Conservation (phyloP, 2,888 invertebrate genomes). For the Pseudococcus viburni region DNA sequence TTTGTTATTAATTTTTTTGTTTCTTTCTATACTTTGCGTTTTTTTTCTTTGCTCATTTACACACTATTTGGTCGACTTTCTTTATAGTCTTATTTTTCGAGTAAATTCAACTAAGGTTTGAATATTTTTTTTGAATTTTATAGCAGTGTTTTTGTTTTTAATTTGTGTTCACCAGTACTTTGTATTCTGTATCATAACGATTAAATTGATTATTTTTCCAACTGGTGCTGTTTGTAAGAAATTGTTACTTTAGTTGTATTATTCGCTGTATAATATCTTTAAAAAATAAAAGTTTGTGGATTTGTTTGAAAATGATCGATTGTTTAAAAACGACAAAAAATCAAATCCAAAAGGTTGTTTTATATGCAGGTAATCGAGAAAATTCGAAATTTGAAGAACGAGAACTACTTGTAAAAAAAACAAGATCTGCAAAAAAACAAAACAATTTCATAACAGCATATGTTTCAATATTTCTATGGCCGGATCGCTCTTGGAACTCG, state of each 20-base stretch:
- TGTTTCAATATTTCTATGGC: no score
- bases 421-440: no score
- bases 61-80: not conserved
- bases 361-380: no score
- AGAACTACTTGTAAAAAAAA: no score
- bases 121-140: not conserved
- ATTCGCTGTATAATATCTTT: slow-evolving; percentile 58
- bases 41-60: not conserved
- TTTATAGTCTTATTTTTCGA: not conserved
- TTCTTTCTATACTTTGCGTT: not conserved
- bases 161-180: slow-evolving; percentile 53
- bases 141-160: slow-evolving; percentile 41
- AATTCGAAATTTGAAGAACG: no score
- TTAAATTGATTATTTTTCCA: slow-evolving; percentile 35
- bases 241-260: slow-evolving; percentile 65
- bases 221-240: slow-evolving; percentile 65
- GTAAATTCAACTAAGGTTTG: not conserved
- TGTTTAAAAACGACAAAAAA: no score
- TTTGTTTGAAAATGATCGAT: slow-evolving; percentile 48
- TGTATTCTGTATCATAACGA: slow-evolving; percentile 36
- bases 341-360: no score
- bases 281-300: slow-evolving; percentile 62
- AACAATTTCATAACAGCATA: no score
- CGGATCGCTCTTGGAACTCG: no score
- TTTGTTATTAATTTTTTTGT: not conserved